Base-by-base conservation (phyloP, 2,888 invertebrate species). In the Drosophila eohydei region DNA sequence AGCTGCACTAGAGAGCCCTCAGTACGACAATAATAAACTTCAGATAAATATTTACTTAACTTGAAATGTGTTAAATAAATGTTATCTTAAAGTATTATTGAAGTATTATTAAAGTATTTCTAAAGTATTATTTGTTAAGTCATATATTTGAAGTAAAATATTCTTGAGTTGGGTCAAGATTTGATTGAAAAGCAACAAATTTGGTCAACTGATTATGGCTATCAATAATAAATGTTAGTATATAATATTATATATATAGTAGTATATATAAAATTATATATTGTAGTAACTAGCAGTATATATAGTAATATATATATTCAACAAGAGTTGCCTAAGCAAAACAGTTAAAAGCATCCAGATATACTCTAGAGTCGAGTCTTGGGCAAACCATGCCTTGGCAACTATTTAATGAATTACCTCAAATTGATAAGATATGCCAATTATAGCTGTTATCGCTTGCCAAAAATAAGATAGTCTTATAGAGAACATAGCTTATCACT, bases 121-220 rank as follows among this genome's bases (percentile, higher is more conserved):
- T n/a, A n/a, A n/a, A n/a, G n/a, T n/a, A 21, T 21, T 21, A 21
- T 21, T 51, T 8, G 12, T 34, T 21, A 4, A 21, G 51, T 14
- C 8, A 52, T 3, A 21, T 30, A 48, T 12, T 34, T 21, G 0
- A 21, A 34, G 50, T 21, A 1, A 51, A 34, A 16, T 1, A 14
- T 36, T 51, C 34, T 36, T 36, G 51, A 26, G 12, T 36, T 6
- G 8, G 51, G 36, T 52, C 51, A 52, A 26, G 21, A 52, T 34
- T 21, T 51, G 32, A 4, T 50, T 21, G 21, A 16, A 16, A 32
- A 5, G 30, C 2, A 1, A 34, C 8, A 8, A 8, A 8, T 51
- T 21, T 34, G 11, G 11, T 12, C 12, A 26, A 14, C 4, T 14
- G 8, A 51, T 8, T 36, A 26, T 21, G 16, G 34, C 14, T 11